These are phyloP conservation scores for Leptinotarsa peninsularis DNA, from an alignment of 2,888 invertebrate genomes.

Conservation along the genomic window DNA sequence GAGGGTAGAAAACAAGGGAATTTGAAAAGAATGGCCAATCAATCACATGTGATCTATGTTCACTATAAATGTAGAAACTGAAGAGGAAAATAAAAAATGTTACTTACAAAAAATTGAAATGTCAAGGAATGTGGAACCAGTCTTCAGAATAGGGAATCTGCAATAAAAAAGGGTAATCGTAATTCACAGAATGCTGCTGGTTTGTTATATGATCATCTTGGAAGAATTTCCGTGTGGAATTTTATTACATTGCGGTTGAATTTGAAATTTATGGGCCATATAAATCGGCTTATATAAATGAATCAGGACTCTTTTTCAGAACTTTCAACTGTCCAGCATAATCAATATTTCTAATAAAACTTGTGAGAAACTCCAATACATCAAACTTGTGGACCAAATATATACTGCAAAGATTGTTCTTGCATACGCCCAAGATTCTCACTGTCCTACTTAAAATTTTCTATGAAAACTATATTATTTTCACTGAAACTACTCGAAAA, in stretches of 20 bases:
- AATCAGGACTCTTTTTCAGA: slow-evolving; percentile 42
- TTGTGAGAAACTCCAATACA: slow-evolving; percentile 60
- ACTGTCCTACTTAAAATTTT: slow-evolving; percentile 62
- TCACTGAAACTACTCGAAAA: slow-evolving; percentile 36
- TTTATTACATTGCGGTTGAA: slow-evolving; percentile 39
- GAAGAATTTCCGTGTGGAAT: slow-evolving; percentile 39
- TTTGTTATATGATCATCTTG: slow-evolving; percentile 36
- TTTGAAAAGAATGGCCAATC: background rate
- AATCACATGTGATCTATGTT: background rate
- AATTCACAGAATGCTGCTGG: slow-evolving; percentile 36
- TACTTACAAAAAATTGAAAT: slow-evolving; percentile 45
- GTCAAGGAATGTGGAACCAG: slow-evolving; percentile 48
- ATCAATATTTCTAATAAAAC: slow-evolving; percentile 64
- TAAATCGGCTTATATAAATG: slow-evolving; percentile 33
- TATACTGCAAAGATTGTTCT: slow-evolving; percentile 61
- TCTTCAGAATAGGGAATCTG: slow-evolving; percentile 50
- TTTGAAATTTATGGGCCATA: slow-evolving; percentile 41
- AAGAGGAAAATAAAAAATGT: slow-evolving; percentile 31
- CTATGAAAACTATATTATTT: slow-evolving; percentile 52
- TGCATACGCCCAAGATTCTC: slow-evolving; percentile 63
- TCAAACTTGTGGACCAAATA: slow-evolving; percentile 62
- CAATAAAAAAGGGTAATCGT: slow-evolving; percentile 43
- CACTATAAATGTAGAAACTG: slow-evolving; percentile 17
- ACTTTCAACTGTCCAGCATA: slow-evolving; percentile 40
- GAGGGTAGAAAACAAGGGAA: background rate